phyloP scores from a whole-genome alignment of 2,797 vertebrate species.

The Dermochelys coriacea region DNA sequence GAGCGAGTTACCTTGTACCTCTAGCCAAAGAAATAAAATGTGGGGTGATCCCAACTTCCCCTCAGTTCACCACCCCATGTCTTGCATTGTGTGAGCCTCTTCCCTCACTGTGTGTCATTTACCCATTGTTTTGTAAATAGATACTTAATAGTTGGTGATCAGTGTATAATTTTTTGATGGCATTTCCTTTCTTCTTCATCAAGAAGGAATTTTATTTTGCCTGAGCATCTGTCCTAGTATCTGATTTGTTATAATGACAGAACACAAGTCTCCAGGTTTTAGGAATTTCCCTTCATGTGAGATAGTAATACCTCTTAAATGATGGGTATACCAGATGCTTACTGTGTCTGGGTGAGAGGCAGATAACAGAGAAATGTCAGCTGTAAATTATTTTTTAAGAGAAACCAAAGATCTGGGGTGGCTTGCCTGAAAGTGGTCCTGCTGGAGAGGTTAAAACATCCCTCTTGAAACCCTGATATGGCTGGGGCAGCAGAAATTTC shows the following conservation, averaged over 20 bases:
- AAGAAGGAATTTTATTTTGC: background rate
- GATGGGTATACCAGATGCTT: background rate
- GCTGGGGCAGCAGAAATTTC: background rate
- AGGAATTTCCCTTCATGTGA: background rate
- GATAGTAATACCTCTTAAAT: conserved; percentile 1
- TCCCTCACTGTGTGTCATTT: background rate
- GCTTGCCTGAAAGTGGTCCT: background rate
- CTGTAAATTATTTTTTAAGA: background rate
- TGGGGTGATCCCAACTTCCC: background rate
- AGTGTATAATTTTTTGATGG: background rate
- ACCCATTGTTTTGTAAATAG: background rate
- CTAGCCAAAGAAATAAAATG: background rate
- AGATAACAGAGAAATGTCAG: background rate
- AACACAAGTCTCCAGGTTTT: background rate
- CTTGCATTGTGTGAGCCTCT: background rate
- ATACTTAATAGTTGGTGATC: background rate
- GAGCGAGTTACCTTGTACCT: background rate
- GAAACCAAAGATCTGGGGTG: background rate
- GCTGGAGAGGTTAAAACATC: background rate
- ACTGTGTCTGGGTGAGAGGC: background rate
- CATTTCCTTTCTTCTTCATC: background rate
- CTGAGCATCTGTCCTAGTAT: background rate
- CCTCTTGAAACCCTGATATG: background rate
- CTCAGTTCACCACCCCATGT: background rate
- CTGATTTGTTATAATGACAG: background rate